Base-by-base conservation (phyloP, 2,888 invertebrate genomes). In the Acrocyrtus sp. region DNA sequence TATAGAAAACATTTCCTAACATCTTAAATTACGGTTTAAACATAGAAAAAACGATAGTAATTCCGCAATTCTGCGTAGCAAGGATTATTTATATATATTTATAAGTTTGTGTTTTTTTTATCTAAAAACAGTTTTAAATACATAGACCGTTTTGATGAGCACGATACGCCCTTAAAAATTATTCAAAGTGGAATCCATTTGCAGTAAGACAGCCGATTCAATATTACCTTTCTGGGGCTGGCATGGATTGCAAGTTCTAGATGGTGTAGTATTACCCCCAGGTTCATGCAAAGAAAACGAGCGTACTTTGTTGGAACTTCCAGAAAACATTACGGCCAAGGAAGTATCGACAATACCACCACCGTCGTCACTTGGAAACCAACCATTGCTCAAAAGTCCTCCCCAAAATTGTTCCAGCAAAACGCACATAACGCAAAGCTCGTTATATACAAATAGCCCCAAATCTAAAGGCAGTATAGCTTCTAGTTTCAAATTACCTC, bases 141-240 rank as follows among this genome's bases (percentile, higher is more conserved):
- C n/a, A n/a, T n/a, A n/a, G n/a, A n/a, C n/a, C n/a, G n/a, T n/a
- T n/a, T n/a, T n/a, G n/a, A n/a, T n/a, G n/a, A n/a, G n/a, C n/a
- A n/a, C 26, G 57, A 21, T 54, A 58, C 65, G 60, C 58, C 34
- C 57, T 24, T 51, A 62, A 45, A 54, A 67, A 58, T 34, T 57
- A 53, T 51, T 76, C 77, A 80, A 77, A 78, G 80, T 80, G 80
- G 80, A 80, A 76, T 67, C 72, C 27, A 48, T 72, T 34, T 61
- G 60, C 51, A 75, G 50, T 61, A 70, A 61, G 58, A 43, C 57
- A 61, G 39, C 29, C 19, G 61, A 69, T 47, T 75, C 72, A 27
- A 70, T 70, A 51, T 60, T 60, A 10, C 75, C 63, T 24, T 51
- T 51, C 56, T 78, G 77, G 77, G 76, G 76, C 70, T 79, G 79